Evolutionary conservation across 2,888 invertebrate species (phyloP), one percentile per base, ranked within the genome.

Genomic region (Drosophila pegasa): DNA sequence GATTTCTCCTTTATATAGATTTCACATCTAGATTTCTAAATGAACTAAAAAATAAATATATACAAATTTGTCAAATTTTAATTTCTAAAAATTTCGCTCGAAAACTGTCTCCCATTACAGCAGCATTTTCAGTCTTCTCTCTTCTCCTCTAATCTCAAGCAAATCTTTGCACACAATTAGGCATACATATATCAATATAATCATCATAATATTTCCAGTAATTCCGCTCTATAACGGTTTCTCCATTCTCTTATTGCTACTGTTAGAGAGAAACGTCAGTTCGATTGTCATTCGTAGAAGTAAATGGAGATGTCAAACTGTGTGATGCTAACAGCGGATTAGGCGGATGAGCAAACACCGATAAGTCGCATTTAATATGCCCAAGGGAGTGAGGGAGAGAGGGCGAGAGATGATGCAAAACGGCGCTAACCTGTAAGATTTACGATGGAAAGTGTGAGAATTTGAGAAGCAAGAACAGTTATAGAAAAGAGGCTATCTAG

Each of bases 401-500:
- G 20, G 18, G 35, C 29, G 55, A 25, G 20, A 73, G 66, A 75
- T 83, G 89, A 88, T 87, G 85, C 85, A 85, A 88, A 88, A 76
- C 75, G 69, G 78, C 76, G 82, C 78, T 73, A 69, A 69, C 57
- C 62, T 47, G 58, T 50, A 62, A 84, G 85, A 87, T 87, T 88
- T 87, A 88, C 85, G 83, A 83, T 81, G 67, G 89, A 88, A 88
- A 87, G 89, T 88, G 87, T 85, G 87, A 87, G 87, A 87, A 88
- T 81, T 63, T 71, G 87, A 82, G 84, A 81, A 67, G 59, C 66
- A 73, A 74, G 66, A 80, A 88, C 89, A 80, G 89, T 87, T 88
- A 88, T 78, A 67, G 75, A 14, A 27, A 45, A 45, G 9, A 43
- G 41, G 27, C 41, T 54, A 60, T 57, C 62, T 50, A 33, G 33